Percentiles rank a stretch among this genome's conserved stretches.
Conservation (phyloP, 2,888 invertebrate genomes). For the Theristus sp. region DNA sequence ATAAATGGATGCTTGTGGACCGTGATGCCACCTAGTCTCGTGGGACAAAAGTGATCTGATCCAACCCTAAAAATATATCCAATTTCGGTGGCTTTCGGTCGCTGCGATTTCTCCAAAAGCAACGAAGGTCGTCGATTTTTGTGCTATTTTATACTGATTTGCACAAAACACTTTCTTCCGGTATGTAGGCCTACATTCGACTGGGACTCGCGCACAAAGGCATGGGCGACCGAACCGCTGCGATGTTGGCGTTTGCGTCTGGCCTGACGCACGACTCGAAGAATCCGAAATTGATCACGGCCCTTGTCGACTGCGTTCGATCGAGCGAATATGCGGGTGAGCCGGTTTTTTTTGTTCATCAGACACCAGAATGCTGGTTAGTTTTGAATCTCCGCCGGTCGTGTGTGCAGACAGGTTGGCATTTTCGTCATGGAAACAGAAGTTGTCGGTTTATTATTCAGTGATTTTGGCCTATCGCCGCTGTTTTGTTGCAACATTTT, state of each 20-base stretch:
- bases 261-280: constrained; percentile 52
- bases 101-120: too few species aligned
- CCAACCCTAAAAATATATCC: too few species aligned
- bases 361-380: neutral
- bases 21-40: too few species aligned
- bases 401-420: too few species aligned
- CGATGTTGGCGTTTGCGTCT: constrained; percentile 53
- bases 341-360: neutral
- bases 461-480: neutral
- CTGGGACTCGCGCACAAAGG: constrained; percentile 68
- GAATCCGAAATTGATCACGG: constrained; percentile 50
- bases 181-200: constrained; percentile 50
- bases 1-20: too few species aligned
- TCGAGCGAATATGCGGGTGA: neutral
- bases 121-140: too few species aligned
- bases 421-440: too few species aligned
- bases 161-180: too few species aligned
- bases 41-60: too few species aligned
- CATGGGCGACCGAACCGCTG: constrained; percentile 52
- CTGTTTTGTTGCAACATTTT: neutral
- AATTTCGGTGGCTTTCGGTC: too few species aligned
- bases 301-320: constrained; percentile 40
- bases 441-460: neutral
- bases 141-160: too few species aligned
- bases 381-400: too few species aligned